Evolutionary conservation across 2,888 invertebrate genomes (phyloP).

Genomic region (Clivina fossor): DNA sequence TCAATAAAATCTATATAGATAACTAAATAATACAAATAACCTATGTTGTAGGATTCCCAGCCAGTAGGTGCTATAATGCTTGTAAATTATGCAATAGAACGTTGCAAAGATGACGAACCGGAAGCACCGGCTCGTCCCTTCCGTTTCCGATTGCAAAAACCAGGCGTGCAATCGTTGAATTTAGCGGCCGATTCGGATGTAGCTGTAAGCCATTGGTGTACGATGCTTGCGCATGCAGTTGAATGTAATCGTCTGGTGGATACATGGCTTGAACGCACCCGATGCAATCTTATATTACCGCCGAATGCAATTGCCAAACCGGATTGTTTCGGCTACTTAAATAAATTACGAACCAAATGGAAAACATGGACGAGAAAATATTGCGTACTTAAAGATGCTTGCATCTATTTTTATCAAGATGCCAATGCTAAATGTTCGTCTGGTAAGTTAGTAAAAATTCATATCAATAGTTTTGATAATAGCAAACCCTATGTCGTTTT

Average conservation of each 20-base stretch:
- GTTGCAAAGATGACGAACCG: slow-evolving; percentile 62
- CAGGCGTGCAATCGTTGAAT: slow-evolving; percentile 71
- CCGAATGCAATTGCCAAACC: slow-evolving; percentile 77
- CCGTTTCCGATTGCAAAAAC: slow-evolving; percentile 66
- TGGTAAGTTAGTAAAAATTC: slow-evolving; percentile 61
- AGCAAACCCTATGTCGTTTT: too few relatives aligned
- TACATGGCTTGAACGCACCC: slow-evolving; percentile 74
- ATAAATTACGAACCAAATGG: slow-evolving; percentile 83
- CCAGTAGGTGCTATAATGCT: slow-evolving; percentile 89
- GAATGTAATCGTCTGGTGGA: slow-evolving; percentile 58
- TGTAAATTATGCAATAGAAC: slow-evolving; percentile 74
- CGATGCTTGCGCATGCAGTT: slow-evolving; percentile 76
- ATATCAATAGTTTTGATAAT: background rate
- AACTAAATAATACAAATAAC: background rate
- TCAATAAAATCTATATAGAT: background rate
- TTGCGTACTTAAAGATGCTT: slow-evolving; percentile 93
- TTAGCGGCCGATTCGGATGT: slow-evolving; percentile 79
- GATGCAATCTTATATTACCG: slow-evolving; percentile 79
- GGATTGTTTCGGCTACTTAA: slow-evolving; percentile 91
- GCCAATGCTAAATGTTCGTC: slow-evolving; percentile 84
- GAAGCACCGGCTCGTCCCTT: slow-evolving; percentile 65
- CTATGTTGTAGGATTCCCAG: slow-evolving; percentile 69
- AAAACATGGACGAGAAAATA: slow-evolving; percentile 90
- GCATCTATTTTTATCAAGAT: slow-evolving; percentile 90
- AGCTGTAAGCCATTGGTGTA: slow-evolving; percentile 73